Base-by-base conservation (phyloP, 2,113 vertebrate genomes). In the Hylia prasina region DNA sequence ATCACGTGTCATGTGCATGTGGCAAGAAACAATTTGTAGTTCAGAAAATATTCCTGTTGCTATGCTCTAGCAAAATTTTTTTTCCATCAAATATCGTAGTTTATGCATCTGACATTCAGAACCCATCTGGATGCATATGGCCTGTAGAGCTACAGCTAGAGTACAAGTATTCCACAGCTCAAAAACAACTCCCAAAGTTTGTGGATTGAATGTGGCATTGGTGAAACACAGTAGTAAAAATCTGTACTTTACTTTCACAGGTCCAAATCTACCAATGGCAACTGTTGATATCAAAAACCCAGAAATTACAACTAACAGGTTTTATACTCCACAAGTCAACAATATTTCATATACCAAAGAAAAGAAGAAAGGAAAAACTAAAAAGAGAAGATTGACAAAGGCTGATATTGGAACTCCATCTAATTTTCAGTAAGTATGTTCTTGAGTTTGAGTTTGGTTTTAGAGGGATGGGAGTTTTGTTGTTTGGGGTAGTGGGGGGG, bases 261-360 rank as follows among this genome's bases (percentile, higher is more conserved):
- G 99, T 94, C 99, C 99, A 56, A 98, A 98, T 97, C 98, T 99
- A 94, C 99, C 98, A 91, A 99, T 99, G 98, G 99, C 99, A 97
- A 99, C 99, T 40, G 99, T 99, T 97, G 99, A 99, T 97, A 99
- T 99, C 95, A 99, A 99, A 98, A 99, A 99, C 96, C 99, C 99
- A 45, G 99, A 99, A 98, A 99, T 99, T 90, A 99, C 98, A 97
- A 99, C 98, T 91, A 98, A 98, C 93, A 98, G 99, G 89, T 99
- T 99, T 98, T 99, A 98, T 98, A 97, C 98, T 90, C 96, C 98
- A 92, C 99, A 99, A 98, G 97, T 99, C 94, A 99, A 99, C 98
- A 99, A 99, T 97, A 98, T 99, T 94, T 98, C 98, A n/a, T 98
- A 99, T 97, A 98, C 98, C 97, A 99, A 98, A 98, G 99, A 99